Percentiles rank a stretch among this genome's conserved stretches.
Conservation (phyloP, 30 jellyfish, hydroid and myxozoan genomes). For the Morbakka virulenta region DNA sequence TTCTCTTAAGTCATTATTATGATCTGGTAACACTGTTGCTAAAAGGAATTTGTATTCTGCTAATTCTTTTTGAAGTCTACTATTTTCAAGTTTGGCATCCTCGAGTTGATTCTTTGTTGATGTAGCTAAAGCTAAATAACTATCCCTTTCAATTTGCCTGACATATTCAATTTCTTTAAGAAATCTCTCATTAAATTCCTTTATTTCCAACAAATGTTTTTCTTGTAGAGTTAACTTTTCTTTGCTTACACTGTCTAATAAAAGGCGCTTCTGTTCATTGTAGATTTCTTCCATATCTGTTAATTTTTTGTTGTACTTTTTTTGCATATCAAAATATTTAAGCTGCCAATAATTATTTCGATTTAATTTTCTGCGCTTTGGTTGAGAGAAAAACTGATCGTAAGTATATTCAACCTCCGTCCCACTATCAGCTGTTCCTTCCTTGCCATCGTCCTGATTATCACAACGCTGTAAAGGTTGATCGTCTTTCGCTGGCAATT, state of each 20-base stretch:
- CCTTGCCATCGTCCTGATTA: neutral
- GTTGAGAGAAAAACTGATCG: neutral
- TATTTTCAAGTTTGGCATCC: neutral
- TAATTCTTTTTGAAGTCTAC: neutral
- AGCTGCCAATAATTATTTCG: constrained; percentile 55
- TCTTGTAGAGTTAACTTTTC: neutral
- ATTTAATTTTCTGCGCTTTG: neutral
- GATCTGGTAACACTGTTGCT: neutral
- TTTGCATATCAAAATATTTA: constrained; percentile 37
- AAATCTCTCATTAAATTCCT: neutral
- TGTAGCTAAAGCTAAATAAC: neutral
- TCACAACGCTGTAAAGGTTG: neutral
- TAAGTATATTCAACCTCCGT: neutral
- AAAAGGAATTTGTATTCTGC: neutral
- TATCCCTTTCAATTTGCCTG: neutral
- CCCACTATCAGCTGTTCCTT: neutral
- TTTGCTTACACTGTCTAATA: neutral
- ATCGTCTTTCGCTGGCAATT: neutral
- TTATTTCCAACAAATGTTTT: neutral
- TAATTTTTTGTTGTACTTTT: constrained; percentile 17
- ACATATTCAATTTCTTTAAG: neutral
- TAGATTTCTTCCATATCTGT: constrained; percentile 40
- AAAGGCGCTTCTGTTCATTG: neutral
- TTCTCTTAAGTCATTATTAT: neutral
- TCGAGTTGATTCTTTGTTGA: neutral